These are phyloP conservation scores for Diabrotica virgifera DNA, from an alignment of 1,140 invertebrate species.

Conservation along the genomic window DNA sequence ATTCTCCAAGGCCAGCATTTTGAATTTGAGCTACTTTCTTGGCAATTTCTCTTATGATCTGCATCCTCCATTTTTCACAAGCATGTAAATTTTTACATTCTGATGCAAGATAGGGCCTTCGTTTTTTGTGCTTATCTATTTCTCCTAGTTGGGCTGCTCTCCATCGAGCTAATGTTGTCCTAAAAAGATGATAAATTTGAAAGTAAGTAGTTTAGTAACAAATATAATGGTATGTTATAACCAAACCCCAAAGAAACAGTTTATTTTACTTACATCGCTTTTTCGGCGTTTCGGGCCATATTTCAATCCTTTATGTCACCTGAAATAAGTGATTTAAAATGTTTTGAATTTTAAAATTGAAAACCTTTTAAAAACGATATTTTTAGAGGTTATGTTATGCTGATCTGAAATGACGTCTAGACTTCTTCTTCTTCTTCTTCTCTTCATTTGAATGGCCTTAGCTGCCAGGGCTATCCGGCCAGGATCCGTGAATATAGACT, in stretches of 20 bases:
- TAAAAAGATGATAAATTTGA: conserved; percentile 46
- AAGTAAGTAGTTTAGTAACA: neutral
- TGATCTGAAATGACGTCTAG: no score
- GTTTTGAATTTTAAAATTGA: no score
- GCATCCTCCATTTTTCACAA: conserved; percentile 92
- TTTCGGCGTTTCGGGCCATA: conserved; percentile 76
- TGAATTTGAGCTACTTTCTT: conserved; percentile 99
- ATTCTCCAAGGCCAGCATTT: conserved; percentile 98
- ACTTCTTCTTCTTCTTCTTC: no score
- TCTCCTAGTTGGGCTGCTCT: conserved; percentile 88
- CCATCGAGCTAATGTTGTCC: conserved; percentile 95
- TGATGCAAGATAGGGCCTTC: conserved; percentile 89
- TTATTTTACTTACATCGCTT: conserved; percentile 71
- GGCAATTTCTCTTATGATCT: conserved; percentile 95
- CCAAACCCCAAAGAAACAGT: no score
- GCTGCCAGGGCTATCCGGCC: no score
- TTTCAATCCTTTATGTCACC: neutral
- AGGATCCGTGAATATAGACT: no score
- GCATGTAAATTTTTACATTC: conserved; percentile 87
- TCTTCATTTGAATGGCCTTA: no score
- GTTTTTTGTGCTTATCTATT: conserved; percentile 72
- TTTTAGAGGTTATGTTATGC: no score
- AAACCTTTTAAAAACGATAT: no score
- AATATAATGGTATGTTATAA: neutral
- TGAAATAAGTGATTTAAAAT: no score